These are phyloP conservation scores for Squalus acanthias DNA, from an alignment of 2,797 vertebrate species.

Conservation along the genomic window DNA sequence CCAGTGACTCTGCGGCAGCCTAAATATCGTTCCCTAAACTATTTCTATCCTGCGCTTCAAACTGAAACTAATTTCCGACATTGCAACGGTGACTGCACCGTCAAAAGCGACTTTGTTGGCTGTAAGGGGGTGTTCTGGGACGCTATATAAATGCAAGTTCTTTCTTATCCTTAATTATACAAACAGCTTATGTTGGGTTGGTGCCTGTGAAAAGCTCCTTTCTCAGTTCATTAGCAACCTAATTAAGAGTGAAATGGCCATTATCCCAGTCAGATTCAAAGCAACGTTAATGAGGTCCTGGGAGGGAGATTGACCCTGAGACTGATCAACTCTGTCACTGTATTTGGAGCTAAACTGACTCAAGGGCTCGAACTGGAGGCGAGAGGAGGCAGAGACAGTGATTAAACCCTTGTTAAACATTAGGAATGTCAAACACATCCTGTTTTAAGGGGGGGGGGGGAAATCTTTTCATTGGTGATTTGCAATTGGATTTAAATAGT, in stretches of 20 bases:
- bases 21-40: neutral
- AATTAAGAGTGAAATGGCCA: neutral
- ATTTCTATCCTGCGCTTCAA: neutral
- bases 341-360: neutral
- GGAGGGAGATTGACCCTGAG: constrained; percentile 33
- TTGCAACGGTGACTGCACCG: too few relatives aligned
- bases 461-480: neutral
- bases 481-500: neutral
- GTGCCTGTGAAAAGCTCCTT: neutral
- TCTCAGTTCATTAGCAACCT: neutral
- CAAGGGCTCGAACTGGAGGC: neutral
- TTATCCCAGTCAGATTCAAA: constrained; percentile 48
- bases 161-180: neutral
- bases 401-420: constrained; percentile 30
- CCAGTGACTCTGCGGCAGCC: neutral
- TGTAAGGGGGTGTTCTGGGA: neutral
- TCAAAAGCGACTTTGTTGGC: neutral
- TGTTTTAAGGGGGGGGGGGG: neutral
- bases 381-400: too few relatives aligned
- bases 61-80: neutral
- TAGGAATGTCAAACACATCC: neutral
- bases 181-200: neutral
- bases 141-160: neutral
- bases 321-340: neutral
- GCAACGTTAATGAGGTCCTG: constrained; percentile 63